These are phyloP conservation scores for Xenops minutus DNA, from an alignment of 2,797 vertebrate genomes.

Conservation along the genomic window DNA sequence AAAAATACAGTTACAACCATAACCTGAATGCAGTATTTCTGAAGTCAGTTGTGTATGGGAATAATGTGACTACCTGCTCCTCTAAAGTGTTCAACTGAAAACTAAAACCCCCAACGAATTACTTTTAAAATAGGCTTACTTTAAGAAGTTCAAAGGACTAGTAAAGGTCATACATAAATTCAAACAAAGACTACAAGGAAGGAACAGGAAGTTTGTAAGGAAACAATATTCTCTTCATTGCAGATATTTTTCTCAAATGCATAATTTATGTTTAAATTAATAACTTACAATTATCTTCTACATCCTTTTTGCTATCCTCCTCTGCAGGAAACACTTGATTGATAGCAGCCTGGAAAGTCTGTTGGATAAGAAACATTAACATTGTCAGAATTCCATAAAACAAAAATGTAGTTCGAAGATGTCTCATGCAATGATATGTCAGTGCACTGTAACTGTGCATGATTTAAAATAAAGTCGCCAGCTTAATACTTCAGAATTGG, in stretches of 20 bases:
- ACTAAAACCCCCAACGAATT: background rate
- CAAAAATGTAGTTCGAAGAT: background rate
- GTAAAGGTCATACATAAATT: background rate
- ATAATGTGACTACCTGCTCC: background rate
- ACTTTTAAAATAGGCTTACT: background rate
- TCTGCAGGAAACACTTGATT: constrained; percentile 96
- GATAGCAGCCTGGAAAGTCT: constrained; percentile 89
- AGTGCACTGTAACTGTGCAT: background rate
- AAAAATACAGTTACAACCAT: background rate
- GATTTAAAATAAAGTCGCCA: background rate
- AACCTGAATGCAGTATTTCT: background rate
- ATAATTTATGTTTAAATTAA: background rate
- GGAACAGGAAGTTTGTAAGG: background rate
- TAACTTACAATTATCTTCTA: constrained; percentile 96
- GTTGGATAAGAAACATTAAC: constrained; percentile 43
- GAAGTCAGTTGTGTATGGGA: background rate
- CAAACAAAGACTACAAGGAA: background rate
- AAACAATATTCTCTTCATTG: background rate
- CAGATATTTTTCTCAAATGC: background rate
- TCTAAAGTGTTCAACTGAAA: background rate
- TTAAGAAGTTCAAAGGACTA: background rate
- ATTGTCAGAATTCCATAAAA: background rate
- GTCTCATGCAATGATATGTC: background rate
- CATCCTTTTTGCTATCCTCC: constrained; percentile 93
- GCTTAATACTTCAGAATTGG: background rate